Evolutionary conservation across 2,888 invertebrate species (phyloP).

Genomic region (Onchidella celtica): DNA sequence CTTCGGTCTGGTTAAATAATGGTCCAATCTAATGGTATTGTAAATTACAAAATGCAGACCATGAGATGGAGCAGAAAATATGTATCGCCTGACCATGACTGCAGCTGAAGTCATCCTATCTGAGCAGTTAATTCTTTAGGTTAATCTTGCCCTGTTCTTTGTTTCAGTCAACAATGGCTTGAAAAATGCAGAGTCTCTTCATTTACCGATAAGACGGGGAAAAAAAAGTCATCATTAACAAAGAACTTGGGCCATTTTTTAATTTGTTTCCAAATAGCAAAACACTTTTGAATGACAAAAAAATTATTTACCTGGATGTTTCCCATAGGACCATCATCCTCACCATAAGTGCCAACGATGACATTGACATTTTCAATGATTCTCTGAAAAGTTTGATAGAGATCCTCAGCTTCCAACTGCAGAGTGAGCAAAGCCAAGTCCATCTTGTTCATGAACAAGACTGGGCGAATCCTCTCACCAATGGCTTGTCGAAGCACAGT

Average conservation of each 20-base stretch:
- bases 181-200: neutral
- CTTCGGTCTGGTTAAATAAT: too few species aligned
- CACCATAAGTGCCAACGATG: constrained; percentile 99
- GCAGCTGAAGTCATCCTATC: too few species aligned
- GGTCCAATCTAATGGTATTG: too few species aligned
- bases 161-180: constrained; percentile 1
- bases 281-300: neutral
- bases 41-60: too few species aligned
- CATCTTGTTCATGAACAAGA: constrained; percentile 99
- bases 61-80: too few species aligned
- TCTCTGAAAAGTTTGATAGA: constrained; percentile 99
- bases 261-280: neutral
- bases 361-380: constrained; percentile 99
- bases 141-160: too few species aligned
- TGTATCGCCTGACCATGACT: too few species aligned
- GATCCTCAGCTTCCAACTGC: constrained; percentile 96
- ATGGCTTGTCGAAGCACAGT: constrained; percentile 99
- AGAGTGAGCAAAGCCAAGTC: constrained; percentile 98
- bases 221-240: neutral
- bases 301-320: constrained; percentile 90
- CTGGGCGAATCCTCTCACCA: constrained; percentile 99
- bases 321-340: constrained; percentile 99
- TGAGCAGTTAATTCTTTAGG: too few species aligned
- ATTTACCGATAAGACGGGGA: neutral
- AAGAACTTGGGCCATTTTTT: neutral